phyloP scores from a whole-genome alignment of 1,140 invertebrate genomes.

The Bemisia tabaci region DNA sequence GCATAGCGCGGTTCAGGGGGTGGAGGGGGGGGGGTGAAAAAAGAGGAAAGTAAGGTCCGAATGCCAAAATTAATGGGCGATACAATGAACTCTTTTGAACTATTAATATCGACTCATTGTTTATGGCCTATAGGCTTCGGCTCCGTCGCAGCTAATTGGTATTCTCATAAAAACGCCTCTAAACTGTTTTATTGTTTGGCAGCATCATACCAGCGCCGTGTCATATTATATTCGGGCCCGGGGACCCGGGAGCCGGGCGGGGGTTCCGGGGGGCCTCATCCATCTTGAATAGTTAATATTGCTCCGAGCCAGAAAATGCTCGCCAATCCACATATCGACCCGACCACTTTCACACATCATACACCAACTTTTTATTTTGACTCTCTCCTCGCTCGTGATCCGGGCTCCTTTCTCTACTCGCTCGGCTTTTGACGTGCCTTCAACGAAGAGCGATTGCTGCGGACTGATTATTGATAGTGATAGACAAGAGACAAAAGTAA shows the following conservation, averaged over 20 bases:
- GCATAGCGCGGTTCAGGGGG: neutral
- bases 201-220: neutral
- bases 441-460: no score
- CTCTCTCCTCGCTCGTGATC: neutral
- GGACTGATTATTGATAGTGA: no score
- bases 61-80: neutral
- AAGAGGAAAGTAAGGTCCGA: neutral
- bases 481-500: no score
- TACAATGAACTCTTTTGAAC: neutral
- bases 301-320: no score
- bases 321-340: no score
- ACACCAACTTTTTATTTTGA: neutral
- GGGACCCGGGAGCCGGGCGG: no score
- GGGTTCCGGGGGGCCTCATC: neutral
- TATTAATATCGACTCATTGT: neutral
- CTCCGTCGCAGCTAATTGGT: neutral
- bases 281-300: neutral
- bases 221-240: neutral
- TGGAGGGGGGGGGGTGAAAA: neutral
- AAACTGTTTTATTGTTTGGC: neutral
- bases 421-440: no score
- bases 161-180: neutral
- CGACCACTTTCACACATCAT: neutral
- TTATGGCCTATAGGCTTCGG: neutral
- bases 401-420: no score